Evolutionary conservation across 2,888 invertebrate genomes (phyloP).

Genomic region (Acanthosepion pharaonis): DNA sequence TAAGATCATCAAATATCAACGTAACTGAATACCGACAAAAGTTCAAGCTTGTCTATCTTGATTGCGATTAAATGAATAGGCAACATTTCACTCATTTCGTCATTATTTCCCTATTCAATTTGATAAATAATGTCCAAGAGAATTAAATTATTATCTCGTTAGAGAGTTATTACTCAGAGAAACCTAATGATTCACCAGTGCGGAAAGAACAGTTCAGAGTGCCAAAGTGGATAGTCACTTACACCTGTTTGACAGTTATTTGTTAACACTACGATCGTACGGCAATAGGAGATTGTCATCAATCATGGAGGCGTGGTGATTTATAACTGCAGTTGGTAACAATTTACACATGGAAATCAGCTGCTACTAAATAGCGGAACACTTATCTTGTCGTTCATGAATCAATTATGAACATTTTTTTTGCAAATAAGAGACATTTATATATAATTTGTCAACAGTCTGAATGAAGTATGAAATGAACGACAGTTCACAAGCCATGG

Average conservation of each 20-base stretch:
- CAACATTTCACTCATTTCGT: not conserved
- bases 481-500: too few relatives aligned
- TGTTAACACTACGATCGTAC: not conserved
- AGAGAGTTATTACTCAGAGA: not conserved
- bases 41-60: not conserved
- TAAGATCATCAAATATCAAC: not conserved
- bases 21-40: not conserved
- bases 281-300: not conserved
- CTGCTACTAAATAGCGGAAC: not conserved
- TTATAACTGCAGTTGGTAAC: not conserved
- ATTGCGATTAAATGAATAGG: not conserved
- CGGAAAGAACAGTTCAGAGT: not conserved
- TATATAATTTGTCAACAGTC: too few relatives aligned
- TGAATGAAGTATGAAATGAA: too few relatives aligned
- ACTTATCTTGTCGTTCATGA: not conserved
- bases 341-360: not conserved
- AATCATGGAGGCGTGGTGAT: not conserved
- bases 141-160: constrained; percentile 6
- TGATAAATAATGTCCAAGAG: not conserved
- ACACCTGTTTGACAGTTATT: not conserved
- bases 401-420: too few relatives aligned
- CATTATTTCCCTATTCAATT: not conserved
- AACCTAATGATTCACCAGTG: not conserved
- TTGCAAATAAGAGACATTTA: too few relatives aligned
- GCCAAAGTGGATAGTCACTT: not conserved